Base-by-base conservation (phyloP, 2,888 invertebrate species). In the Mythimna lalbum region DNA sequence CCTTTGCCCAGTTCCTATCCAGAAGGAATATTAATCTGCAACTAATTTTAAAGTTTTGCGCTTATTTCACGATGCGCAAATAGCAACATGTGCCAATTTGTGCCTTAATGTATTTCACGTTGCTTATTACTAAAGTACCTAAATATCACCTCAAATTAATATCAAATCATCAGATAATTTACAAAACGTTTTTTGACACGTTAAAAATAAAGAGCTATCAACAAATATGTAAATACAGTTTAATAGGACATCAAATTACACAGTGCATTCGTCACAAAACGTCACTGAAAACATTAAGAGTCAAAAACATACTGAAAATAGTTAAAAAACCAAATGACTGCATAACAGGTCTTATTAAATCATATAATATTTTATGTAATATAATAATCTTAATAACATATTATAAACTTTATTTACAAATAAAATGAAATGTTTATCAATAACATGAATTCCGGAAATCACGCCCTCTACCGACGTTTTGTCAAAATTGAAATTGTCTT, bases 401-500 rank as follows among this genome's bases (percentile, higher is more conserved):
- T 4, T 31, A 23, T 14, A 12, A 14, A 33, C 4, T n/a, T 31
- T 5, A 19, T 10, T 43, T 61, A 14, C 4, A 10, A 55, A 21
- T 0, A 39, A 55, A 19, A 7, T 63, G 14, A 63, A 64, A 63
- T 68, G 68, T 79, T 85, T 86, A 90, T 93, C 92, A 90, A 93
- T 93, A 93, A 79, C 80, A 81, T 75, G 73, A 85, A 87, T 91
- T 95, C 95, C 95, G 93, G 89, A 85, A 65, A 76, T 76, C 80
- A 82, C 93, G 93, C 93, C 93, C 93, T 90, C 95, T 93, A 76
- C 83, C 87, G 91, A 78, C 79, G 70, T 76, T 80, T 82, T 86
- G 78, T 68, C 73, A 70, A 88, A 90, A 85, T 76, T 80, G 86
- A 76, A 93, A 89, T 92, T 93, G 93, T 94, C 94, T 93, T 94